phyloP scores from a whole-genome alignment of 1,140 invertebrate species.

The Apocrypta bakeri region DNA sequence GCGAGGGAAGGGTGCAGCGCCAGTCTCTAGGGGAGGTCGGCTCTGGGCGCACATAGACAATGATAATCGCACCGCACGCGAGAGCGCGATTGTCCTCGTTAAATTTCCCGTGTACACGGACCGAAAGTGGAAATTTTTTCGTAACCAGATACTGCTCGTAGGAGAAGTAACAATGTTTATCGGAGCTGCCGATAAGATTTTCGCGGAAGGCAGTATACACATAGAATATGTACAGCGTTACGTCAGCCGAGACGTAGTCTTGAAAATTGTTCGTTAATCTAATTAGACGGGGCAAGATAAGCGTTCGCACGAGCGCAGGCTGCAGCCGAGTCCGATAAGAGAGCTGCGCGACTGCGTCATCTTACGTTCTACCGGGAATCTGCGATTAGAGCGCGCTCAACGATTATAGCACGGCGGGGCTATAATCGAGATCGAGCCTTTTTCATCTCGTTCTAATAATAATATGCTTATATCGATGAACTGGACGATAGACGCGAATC shows the following conservation, averaged over 20 bases:
- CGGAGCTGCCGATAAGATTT: neutral
- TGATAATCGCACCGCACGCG: neutral
- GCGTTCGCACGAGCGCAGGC: neutral
- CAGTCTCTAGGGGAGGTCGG: neutral
- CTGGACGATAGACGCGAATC: neutral
- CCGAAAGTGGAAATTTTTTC: neutral
- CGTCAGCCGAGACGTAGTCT: constrained; percentile 23
- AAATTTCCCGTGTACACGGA: neutral
- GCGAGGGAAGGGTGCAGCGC: neutral
- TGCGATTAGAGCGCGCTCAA: neutral
- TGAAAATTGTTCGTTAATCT: constrained; percentile 25
- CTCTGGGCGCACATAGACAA: neutral
- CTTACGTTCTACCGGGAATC: constrained; percentile 41
- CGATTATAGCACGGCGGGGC: neutral
- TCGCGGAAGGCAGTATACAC: neutral
- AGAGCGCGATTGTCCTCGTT: constrained; percentile 1
- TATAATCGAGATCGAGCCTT: neutral
- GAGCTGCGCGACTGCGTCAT: neutral
- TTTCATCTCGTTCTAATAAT: neutral
- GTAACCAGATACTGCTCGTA: neutral
- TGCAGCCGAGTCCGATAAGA: neutral
- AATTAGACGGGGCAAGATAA: constrained; percentile 33
- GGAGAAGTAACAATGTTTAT: neutral
- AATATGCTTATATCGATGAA: too few species aligned
- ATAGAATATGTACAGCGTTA: neutral